Evolutionary conservation across 2,797 vertebrate species (phyloP), one percentile per base, ranked within the genome.

Genomic region (Pseudocheirus occidentalis): DNA sequence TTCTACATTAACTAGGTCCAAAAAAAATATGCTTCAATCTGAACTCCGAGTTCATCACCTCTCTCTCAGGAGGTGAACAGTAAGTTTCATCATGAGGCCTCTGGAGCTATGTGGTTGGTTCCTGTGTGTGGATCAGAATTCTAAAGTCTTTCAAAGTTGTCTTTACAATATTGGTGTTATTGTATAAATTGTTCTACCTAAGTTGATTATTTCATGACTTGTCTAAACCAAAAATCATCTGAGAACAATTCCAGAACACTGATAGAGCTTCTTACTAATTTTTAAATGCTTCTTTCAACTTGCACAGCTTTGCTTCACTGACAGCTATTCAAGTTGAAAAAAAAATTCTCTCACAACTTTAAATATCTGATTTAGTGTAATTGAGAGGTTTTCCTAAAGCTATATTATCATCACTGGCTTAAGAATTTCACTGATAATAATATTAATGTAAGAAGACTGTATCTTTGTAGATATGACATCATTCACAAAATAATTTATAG

Each of bases 381-480:
- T 40, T 87, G 18, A 93, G 57, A 40, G 59, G 46, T 57, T 55
- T 55, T 87, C 66, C 55, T 54, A 92, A 93, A 54, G 34, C 11
- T 46, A 81, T 28, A 66, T 93, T 94, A 94, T 94, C 55, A 90
- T 94, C 92, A 55, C 56, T 94, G 55, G 93, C 46, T 50, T 93
- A 54, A 94, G 92, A 94, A 87, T 21, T 27, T 87, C 24, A 27
- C 24, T 87, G n/a, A 46, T 81, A 28, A 87, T 12, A 87, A 50
- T 50, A 87, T 46, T 46, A 46, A 81, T 81, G 9, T 27, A 46
- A 50, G 40, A 50, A 24, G 21, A 87, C 3, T n/a, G 34, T 50
- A 87, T 87, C 40, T 87, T 46, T 87, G 3, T 87, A 27, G 73
- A 87, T 2, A 46, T 46, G 11, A 46, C 24, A 50, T 87, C 40